Percentiles rank a stretch among this genome's conserved stretches.
phyloP scores from a whole-genome alignment of 2,113 vertebrate species.

The Theropithecus gelada region DNA sequence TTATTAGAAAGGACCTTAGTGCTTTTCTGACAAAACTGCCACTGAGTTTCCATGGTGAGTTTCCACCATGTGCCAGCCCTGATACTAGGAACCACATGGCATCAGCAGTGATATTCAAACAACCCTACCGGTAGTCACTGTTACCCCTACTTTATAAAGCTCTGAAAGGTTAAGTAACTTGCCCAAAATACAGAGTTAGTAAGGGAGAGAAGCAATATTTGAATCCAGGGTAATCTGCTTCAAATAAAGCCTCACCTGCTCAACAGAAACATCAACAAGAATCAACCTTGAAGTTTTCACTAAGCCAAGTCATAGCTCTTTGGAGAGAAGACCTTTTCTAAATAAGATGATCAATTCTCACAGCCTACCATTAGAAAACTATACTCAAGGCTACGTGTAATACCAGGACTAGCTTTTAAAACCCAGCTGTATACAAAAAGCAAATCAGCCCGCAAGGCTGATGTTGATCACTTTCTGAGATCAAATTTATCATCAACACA shows the following conservation, averaged over 20 bases:
- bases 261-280: background rate
- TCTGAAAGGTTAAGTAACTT: background rate
- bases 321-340: background rate
- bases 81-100: background rate
- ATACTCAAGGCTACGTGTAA: background rate
- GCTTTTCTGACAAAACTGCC: background rate
- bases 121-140: background rate
- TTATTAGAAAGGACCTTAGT: background rate
- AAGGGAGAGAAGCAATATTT: background rate
- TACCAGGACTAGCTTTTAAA: background rate
- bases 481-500: background rate
- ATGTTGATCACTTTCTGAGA: background rate
- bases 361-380: background rate
- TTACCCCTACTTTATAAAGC: background rate
- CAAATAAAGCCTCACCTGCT: background rate
- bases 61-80: background rate
- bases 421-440: background rate
- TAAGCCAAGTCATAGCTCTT: background rate
- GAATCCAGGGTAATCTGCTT: background rate
- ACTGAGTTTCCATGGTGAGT: background rate
- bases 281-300: background rate
- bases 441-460: background rate
- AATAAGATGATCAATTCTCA: background rate
- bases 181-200: background rate
- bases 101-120: background rate